A percentile compares a stretch with the other conserved stretches of the same genome.
phyloP scores from a whole-genome alignment of 2,888 invertebrate species.

The Cyaniris semiargus region DNA sequence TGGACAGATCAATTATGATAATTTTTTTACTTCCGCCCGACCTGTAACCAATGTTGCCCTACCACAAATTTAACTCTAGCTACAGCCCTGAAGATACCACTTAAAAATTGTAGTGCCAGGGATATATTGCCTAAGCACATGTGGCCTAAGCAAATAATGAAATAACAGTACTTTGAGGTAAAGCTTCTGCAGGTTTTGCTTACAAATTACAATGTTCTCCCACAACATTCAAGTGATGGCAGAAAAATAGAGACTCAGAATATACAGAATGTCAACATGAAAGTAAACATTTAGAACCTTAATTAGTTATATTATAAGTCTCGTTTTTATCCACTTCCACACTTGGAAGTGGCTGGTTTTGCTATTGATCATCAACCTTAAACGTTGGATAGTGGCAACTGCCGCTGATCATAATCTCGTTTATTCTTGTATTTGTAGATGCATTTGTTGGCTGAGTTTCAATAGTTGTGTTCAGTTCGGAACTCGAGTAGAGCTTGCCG shows the following conservation, averaged over 20 bases:
- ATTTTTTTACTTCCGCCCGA: no score
- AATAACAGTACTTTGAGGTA: no score
- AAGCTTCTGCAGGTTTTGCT: no score
- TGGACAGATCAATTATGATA: no score
- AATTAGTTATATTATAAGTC: conserved; percentile 45
- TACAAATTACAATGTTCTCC: no score
- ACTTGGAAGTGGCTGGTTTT: conserved; percentile 64
- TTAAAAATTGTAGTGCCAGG: background rate
- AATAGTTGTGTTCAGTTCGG: conserved; percentile 61
- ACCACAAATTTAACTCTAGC: no score
- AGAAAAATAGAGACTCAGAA: background rate
- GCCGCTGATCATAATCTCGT: conserved; percentile 69
- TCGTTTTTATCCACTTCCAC: conserved; percentile 65
- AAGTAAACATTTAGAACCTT: background rate
- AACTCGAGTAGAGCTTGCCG: conserved; percentile 60
- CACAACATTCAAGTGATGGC: no score
- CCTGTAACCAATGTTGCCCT: no score
- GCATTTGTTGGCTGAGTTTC: conserved; percentile 59
- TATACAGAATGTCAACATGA: background rate
- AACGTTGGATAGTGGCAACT: conserved; percentile 70
- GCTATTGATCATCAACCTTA: conserved; percentile 72
- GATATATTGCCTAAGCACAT: background rate
- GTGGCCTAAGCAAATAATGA: background rate
- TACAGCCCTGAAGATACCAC: no score
- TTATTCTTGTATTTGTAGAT: conserved; percentile 62